Conservation (phyloP, 2,888 invertebrate species). For the Epinotia demarniana region DNA sequence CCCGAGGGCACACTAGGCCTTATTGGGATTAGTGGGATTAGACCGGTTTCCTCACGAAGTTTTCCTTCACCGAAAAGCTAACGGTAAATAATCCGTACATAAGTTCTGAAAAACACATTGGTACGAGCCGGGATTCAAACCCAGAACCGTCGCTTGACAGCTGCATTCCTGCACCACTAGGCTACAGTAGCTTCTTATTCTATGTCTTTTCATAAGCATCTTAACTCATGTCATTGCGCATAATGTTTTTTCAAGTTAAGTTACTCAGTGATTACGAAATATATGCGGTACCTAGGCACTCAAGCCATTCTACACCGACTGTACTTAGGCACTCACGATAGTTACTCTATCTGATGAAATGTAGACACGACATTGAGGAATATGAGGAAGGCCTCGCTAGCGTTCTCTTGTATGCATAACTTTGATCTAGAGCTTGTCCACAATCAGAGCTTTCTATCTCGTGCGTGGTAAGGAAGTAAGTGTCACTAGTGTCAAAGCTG, state of each 20-base stretch:
- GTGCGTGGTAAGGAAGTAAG: background rate
- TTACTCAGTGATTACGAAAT: slow-evolving; percentile 4
- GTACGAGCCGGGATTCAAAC: too few species aligned
- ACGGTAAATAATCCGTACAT: too few species aligned
- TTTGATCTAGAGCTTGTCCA: background rate
- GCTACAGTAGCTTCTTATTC: too few species aligned
- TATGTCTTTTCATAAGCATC: background rate
- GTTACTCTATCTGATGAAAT: slow-evolving; percentile 2
- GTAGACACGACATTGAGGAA: slow-evolving; percentile 5
- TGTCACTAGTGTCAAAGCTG: background rate
- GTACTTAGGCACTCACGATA: slow-evolving; percentile 4
- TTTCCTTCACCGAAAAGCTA: too few species aligned
- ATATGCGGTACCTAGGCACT: background rate
- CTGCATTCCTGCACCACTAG: too few species aligned
- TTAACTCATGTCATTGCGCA: background rate
- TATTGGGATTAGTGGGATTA: too few species aligned
- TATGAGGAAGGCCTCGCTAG: slow-evolving; percentile 3
- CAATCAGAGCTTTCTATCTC: background rate
- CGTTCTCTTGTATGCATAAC: background rate
- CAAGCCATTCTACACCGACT: background rate
- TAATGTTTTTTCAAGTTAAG: background rate
- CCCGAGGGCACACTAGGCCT: too few species aligned
- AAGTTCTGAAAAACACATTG: too few species aligned
- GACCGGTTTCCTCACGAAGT: too few species aligned
- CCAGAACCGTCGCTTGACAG: too few species aligned